Evolutionary conservation across 2,113 vertebrate species (phyloP).

Genomic region (Pedetes capensis): DNA sequence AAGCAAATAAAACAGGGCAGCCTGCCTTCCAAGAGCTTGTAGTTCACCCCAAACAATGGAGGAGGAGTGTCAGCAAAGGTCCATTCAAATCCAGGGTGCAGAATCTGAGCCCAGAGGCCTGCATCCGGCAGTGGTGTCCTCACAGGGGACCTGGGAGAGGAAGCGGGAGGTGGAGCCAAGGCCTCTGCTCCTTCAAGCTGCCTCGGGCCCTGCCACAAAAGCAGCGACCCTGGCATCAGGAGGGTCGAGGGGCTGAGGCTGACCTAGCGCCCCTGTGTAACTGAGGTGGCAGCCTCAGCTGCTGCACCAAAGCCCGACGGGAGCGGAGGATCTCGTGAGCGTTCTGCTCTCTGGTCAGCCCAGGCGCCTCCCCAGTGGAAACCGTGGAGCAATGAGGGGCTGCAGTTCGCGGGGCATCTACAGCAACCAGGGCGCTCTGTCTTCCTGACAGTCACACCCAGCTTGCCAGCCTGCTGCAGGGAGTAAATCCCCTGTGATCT

Average conservation of each 20-base stretch:
- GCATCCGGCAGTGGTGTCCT: fast-evolving
- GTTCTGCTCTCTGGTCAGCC: background rate
- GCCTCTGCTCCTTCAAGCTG: background rate
- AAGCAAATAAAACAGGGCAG: fast-evolving
- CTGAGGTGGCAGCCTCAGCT: too few species aligned
- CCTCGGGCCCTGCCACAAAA: background rate
- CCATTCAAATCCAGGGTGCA: fast-evolving
- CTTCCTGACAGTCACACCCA: background rate
- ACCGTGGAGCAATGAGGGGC: fast-evolving
- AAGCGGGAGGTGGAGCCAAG: fast-evolving
- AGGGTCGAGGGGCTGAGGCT: background rate
- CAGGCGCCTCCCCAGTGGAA: background rate
- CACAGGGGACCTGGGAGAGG: background rate
- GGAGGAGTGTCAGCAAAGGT: background rate
- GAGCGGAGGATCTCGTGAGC: background rate
- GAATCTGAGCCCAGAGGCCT: background rate
- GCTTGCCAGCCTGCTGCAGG: background rate
- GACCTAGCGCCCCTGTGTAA: fast-evolving
- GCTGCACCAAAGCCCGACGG: fast-evolving
- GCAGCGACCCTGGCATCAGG: background rate
- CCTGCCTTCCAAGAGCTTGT: background rate
- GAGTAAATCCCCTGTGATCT: background rate
- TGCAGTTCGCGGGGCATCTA: background rate
- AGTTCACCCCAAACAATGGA: fast-evolving
- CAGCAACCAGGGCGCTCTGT: background rate